Evolutionary conservation across 2,888 invertebrate species (phyloP), one percentile per base, ranked within the genome.

Genomic region (Deroplatys truncata): DNA sequence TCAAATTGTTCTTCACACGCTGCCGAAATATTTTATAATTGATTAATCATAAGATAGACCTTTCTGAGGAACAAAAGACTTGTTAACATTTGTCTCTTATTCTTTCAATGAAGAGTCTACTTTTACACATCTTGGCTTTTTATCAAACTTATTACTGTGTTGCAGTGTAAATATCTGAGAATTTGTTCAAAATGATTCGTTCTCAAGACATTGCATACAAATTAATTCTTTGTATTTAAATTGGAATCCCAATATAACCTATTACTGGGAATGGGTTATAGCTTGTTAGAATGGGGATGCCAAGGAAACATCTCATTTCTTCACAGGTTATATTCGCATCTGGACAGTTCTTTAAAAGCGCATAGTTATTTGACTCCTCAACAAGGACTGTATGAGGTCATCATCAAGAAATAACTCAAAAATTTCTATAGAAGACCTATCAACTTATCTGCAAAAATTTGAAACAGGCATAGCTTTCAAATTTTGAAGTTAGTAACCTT

Each of bases 21-120:
- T 5, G 2, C 43, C 92, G 91, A 92, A 93, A 92, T 93, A 92
- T 84, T 91, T 90, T 3, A 92, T 91, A 92, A 93, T 92, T 56
- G 91, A 90, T 90, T 93, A 92, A 91, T 93, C 92, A 90, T 31
- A 90, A 28, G 90, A 89, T 16, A 92, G 87, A 56, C 91, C 43
- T 88, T 91, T 91, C 84, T 90, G 88, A 20, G 91, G 91, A 83
- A 91, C 87, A 90, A 90, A 91, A 90, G 90, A 83, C 72, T 89
- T n/a, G n/a, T n/a, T n/a, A n/a, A n/a, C n/a, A n/a, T 84, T 91
- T 91, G 43, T 91, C 86, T 56, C 49, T 49, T 49, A 49, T 9
- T 49, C 49, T 49, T 49, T 49, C 49, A 49, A 91, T 90, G 15
- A 92, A 84, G 29, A 91, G 91, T 35, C 91, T 91, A 91, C 91